These are phyloP conservation scores for Stomatorhinus ivindoensis DNA, from an alignment of 2,113 vertebrate species.

Conservation along the genomic window DNA sequence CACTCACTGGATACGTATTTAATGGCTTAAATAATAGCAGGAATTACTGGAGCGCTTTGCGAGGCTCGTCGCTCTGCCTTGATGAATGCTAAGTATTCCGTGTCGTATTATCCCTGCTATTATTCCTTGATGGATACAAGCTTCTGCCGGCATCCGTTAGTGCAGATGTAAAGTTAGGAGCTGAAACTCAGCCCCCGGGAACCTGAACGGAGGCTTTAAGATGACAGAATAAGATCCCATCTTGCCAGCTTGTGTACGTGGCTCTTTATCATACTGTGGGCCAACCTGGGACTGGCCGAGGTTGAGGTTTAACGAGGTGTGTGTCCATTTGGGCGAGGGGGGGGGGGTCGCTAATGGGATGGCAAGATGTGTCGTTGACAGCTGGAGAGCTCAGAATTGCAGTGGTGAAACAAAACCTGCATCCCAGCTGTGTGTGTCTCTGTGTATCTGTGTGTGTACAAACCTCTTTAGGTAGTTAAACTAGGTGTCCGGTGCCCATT, in stretches of 20 bases:
- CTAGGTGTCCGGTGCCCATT: background rate
- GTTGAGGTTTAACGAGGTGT: background rate
- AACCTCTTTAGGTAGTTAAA: background rate
- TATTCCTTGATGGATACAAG: constrained; percentile 4
- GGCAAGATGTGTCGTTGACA: background rate
- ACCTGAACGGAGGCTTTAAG: background rate
- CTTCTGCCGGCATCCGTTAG: background rate
- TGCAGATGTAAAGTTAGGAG: background rate
- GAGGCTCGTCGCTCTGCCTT: background rate
- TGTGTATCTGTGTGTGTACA: background rate
- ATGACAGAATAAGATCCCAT: background rate
- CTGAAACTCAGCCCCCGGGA: background rate
- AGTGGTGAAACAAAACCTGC: background rate
- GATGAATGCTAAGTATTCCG: constrained; percentile 1
- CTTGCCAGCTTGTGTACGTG: background rate
- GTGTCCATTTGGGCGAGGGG: background rate
- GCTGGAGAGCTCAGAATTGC: background rate
- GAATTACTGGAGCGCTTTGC: background rate
- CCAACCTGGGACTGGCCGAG: background rate
- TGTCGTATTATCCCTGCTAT: background rate
- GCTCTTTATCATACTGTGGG: too few species aligned
- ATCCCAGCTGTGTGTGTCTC: background rate
- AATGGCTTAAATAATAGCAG: background rate
- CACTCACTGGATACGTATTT: constrained; percentile 1
- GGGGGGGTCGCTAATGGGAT: background rate